Conservation (phyloP, 2,797 vertebrate genomes). For the Pantherophis alleghaniensis region DNA sequence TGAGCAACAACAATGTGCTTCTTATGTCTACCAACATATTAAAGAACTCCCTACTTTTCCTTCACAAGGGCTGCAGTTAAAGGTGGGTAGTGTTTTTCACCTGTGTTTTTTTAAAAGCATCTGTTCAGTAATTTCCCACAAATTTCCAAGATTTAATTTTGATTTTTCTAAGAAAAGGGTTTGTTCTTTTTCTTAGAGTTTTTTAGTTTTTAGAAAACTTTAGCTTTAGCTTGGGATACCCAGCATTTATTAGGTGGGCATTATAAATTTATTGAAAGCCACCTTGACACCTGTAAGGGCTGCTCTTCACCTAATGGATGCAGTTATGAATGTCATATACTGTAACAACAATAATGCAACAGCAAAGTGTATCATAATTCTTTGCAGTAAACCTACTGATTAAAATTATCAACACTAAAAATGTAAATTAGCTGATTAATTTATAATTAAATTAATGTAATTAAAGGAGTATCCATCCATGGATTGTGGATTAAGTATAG, state of each 20-base stretch:
- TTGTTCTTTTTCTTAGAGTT: not conserved
- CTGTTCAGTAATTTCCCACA: not conserved
- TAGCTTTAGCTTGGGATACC: not conserved
- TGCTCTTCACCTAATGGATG: not conserved
- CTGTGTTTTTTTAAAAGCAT: not conserved
- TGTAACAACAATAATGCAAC: not conserved
- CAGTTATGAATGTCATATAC: not conserved
- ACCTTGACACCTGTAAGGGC: not conserved
- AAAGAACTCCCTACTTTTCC: slow-evolving; percentile 41
- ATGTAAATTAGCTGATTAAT: not conserved
- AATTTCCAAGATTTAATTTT: not conserved
- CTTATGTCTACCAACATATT: slow-evolving; percentile 48
- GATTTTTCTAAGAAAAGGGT: not conserved
- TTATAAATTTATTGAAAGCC: not conserved
- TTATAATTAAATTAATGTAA: not conserved
- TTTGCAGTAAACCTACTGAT: not conserved
- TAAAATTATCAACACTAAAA: not conserved
- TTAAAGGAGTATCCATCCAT: not conserved
- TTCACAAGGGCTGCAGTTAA: slow-evolving; percentile 43
- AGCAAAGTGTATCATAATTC: not conserved
- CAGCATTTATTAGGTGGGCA: not conserved
- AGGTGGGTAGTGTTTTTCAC: slow-evolving; percentile 33
- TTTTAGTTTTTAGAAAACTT: not conserved
- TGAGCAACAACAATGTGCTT: slow-evolving; percentile 55
- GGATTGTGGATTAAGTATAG: not conserved